Percentiles rank a stretch among this genome's conserved stretches.
phyloP scores from a whole-genome alignment of 2,888 invertebrate genomes.

The Hirtodrosophila confusa region DNA sequence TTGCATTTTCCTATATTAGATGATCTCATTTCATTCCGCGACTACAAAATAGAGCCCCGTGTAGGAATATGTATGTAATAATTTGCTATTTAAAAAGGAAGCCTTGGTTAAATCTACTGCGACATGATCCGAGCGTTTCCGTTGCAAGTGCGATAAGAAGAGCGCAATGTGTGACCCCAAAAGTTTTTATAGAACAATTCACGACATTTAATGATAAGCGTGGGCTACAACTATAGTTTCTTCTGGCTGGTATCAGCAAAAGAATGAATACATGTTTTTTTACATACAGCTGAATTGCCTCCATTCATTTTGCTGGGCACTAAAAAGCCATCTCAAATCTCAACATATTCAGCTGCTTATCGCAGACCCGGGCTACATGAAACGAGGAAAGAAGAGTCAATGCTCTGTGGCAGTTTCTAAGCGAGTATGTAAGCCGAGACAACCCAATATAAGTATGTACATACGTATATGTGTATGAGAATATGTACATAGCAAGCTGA shows the following conservation, averaged over 20 bases:
- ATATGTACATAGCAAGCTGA: slow-evolving; percentile 50
- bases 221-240: slow-evolving; percentile 35
- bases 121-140: slow-evolving; percentile 46
- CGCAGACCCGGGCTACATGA: slow-evolving; percentile 16
- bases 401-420: slow-evolving; percentile 63
- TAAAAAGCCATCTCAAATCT: slow-evolving; percentile 16
- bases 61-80: slow-evolving; percentile 4
- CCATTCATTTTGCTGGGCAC: slow-evolving; percentile 3
- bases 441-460: slow-evolving; percentile 27
- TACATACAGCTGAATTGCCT: slow-evolving; percentile 8
- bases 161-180: slow-evolving; percentile 51
- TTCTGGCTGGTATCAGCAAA: slow-evolving; percentile 32
- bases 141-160: slow-evolving; percentile 70
- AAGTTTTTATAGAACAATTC: slow-evolving; percentile 42
- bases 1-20: slow-evolving; percentile 38
- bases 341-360: slow-evolving; percentile 41
- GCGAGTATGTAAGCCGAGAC: slow-evolving; percentile 64
- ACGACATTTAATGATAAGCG: slow-evolving; percentile 46
- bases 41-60: background rate
- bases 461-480: slow-evolving; percentile 18
- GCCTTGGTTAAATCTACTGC: slow-evolving; percentile 13
- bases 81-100: slow-evolving; percentile 16
- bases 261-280: background rate
- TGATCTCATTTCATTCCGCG: slow-evolving; percentile 47
- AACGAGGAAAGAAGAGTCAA: slow-evolving; percentile 41